Evolutionary conservation across 2,888 invertebrate genomes (phyloP).

Genomic region (Cylloceria caligata): DNA sequence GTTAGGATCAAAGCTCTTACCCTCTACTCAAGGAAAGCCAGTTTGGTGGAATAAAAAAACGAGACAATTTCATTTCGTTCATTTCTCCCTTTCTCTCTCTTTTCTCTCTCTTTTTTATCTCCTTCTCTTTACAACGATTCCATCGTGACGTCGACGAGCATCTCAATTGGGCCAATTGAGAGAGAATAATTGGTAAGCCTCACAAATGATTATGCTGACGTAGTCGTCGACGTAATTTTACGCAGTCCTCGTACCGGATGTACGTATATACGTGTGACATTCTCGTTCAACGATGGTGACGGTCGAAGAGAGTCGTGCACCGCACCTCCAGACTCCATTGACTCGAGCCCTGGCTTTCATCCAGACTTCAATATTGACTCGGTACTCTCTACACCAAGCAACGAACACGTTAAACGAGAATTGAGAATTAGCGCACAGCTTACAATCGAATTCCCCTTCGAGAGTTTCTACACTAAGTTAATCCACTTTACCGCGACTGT

Average conservation of each 20-base stretch:
- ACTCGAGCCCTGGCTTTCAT: conserved; percentile 58
- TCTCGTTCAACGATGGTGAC: conserved; percentile 6
- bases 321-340: conserved; percentile 43
- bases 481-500: conserved; percentile 31
- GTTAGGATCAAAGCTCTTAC: conserved; percentile 59
- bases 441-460: conserved; percentile 49
- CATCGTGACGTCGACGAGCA: conserved; percentile 25
- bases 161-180: conserved; percentile 40
- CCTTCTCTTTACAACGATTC: conserved; percentile 18
- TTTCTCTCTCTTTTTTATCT: conserved; percentile 5
- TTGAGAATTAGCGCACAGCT: conserved; percentile 56
- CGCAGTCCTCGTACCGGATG: conserved; percentile 2
- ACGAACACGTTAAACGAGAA: conserved; percentile 62
- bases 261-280: neutral
- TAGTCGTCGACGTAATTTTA: conserved; percentile 36
- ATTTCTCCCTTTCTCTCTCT: neutral
- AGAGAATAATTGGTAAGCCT: conserved; percentile 51
- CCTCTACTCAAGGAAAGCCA: conserved; percentile 20
- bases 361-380: conserved; percentile 66
- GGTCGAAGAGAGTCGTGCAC: conserved; percentile 27
- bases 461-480: conserved; percentile 29
- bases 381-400: conserved; percentile 26
- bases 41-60: conserved; percentile 31
- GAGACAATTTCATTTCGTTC: conserved; percentile 37
- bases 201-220: conserved; percentile 16